These are phyloP conservation scores for Myripristis jacobus DNA, from an alignment of 2,797 vertebrate species.

Conservation along the genomic window DNA sequence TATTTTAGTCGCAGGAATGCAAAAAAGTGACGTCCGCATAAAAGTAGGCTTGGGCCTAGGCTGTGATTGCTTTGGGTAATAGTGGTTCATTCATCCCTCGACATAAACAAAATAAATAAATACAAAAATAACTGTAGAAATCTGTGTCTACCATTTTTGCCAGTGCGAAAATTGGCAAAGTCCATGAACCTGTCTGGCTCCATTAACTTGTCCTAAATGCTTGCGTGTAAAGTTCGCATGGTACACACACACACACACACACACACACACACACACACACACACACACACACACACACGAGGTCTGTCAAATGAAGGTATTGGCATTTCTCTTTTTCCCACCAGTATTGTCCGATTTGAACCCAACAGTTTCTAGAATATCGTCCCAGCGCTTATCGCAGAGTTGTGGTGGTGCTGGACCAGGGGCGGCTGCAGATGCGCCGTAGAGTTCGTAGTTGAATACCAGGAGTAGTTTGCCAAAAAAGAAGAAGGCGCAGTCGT, in stretches of 20 bases:
- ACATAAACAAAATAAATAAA: constrained; percentile 87
- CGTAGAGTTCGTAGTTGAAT: constrained; percentile 87
- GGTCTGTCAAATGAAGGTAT: constrained; percentile 67
- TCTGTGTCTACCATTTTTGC: constrained; percentile 66
- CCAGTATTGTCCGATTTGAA: constrained; percentile 75
- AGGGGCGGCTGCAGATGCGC: constrained; percentile 88
- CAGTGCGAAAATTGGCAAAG: constrained; percentile 41
- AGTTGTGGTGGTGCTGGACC: constrained; percentile 87
- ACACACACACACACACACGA: constrained; percentile 37
- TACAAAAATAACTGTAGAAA: constrained; percentile 87
- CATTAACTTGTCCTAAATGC: constrained; percentile 49
- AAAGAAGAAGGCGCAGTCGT: constrained; percentile 89
- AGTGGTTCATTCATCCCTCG: constrained; percentile 82
- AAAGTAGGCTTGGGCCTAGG: constrained; percentile 68
- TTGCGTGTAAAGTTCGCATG: constrained; percentile 54
- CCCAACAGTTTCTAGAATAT: constrained; percentile 86
- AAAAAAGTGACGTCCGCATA: constrained; percentile 75
- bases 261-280: constrained; percentile 42
- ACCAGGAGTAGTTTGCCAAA: constrained; percentile 96
- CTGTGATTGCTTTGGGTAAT: constrained; percentile 84
- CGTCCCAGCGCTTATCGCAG: constrained; percentile 89
- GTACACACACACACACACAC: too few species aligned
- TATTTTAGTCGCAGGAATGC: constrained; percentile 66
- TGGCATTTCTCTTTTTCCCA: constrained; percentile 53
- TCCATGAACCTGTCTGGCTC: constrained; percentile 63